Conservation (phyloP, 2,797 vertebrate species). For the Pygocentrus nattereri region DNA sequence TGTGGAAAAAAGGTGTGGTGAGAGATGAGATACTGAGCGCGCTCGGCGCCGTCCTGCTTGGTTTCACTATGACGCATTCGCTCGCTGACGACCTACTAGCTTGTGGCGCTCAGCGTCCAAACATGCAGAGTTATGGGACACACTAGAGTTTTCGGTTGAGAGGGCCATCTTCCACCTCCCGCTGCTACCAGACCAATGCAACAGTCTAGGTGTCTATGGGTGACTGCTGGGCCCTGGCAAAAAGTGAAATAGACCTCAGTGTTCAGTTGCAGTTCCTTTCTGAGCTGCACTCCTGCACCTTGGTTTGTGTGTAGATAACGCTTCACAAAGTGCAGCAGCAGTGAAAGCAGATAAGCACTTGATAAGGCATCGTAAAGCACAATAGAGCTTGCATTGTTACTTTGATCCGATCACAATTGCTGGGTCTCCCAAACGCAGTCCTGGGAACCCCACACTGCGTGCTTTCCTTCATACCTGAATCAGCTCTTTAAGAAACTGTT, state of each 20-base stretch:
- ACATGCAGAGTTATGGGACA: conserved; percentile 5
- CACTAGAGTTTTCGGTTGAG: background rate
- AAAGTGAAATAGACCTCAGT: background rate
- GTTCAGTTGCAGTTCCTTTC: background rate
- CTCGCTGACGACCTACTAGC: conserved; percentile 38
- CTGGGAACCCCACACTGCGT: no score
- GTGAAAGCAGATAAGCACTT: background rate
- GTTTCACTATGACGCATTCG: conserved; percentile 57
- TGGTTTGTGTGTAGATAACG: background rate
- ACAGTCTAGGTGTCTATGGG: background rate
- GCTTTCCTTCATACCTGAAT: no score
- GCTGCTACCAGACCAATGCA: no score
- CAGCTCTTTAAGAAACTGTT: no score
- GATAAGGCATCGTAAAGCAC: background rate
- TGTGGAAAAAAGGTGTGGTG: conserved; percentile 61
- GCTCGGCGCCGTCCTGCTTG: conserved; percentile 34
- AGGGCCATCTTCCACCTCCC: background rate
- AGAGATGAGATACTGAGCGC: conserved; percentile 51
- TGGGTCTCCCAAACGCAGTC: background rate
- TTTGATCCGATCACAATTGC: background rate
- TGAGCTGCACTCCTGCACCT: background rate
- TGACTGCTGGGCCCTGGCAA: background rate
- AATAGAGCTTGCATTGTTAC: background rate
- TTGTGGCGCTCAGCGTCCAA: conserved; percentile 3
- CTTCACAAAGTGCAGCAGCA: background rate